These are phyloP conservation scores for Daphoenositta chrysoptera DNA, from an alignment of 2,113 vertebrate genomes.

Conservation along the genomic window DNA sequence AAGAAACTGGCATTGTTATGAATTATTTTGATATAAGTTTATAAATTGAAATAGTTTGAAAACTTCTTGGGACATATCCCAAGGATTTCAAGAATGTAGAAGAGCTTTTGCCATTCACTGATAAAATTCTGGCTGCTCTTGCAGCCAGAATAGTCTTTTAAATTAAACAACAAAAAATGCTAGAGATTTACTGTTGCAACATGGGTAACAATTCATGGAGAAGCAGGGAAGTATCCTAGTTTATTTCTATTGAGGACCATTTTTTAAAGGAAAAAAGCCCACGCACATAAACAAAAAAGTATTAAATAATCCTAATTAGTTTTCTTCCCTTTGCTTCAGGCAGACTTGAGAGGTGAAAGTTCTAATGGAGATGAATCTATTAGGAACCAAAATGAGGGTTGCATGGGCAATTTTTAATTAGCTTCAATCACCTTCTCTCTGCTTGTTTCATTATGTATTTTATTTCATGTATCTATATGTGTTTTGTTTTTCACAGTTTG, in stretches of 20 bases:
- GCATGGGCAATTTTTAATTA: background rate
- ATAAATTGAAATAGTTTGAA: background rate
- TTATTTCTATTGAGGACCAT: background rate
- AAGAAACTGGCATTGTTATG: background rate
- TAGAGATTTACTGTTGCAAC: background rate
- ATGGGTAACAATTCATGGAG: background rate
- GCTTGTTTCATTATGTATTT: background rate
- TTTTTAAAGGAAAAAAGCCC: background rate
- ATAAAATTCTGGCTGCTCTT: background rate
- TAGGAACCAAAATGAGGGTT: background rate
- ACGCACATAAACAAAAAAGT: background rate
- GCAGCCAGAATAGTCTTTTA: background rate
- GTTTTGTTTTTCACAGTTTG: background rate
- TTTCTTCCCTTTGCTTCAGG: background rate
- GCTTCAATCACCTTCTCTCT: background rate
- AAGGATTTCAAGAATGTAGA: background rate
- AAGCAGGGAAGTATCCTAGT: background rate
- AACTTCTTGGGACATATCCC: background rate
- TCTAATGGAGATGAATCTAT: background rate
- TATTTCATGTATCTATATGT: background rate
- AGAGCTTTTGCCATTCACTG: background rate
- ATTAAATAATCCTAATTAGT: background rate
- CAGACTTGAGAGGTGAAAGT: background rate
- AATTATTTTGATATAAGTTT: background rate
- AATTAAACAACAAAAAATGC: background rate